These are phyloP conservation scores for Gobio gobio DNA, from an alignment of 2,113 vertebrate genomes.

Conservation along the genomic window DNA sequence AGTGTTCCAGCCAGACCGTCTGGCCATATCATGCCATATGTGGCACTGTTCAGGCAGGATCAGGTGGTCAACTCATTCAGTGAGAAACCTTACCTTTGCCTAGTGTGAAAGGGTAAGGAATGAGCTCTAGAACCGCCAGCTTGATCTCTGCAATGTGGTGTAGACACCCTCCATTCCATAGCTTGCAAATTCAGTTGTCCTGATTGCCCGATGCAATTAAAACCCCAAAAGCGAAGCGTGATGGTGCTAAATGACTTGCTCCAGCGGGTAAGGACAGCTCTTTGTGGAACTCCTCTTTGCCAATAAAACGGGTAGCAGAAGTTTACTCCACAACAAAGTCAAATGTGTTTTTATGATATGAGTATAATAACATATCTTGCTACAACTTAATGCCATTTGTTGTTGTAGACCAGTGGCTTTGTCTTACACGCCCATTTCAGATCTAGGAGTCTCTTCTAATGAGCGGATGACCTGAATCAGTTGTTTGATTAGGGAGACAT, in stretches of 20 bases:
- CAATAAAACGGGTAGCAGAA: not conserved
- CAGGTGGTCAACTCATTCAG: conserved; percentile 37
- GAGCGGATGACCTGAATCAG: not conserved
- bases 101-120: conserved; percentile 9
- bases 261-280: not conserved
- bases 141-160: not conserved
- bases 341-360: not conserved
- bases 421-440: not conserved
- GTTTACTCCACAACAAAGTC: not conserved
- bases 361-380: not conserved
- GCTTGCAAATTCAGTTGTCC: conserved; percentile 5
- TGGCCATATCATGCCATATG: conserved; percentile 72
- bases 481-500: not conserved
- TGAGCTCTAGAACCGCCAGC: not conserved
- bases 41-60: conserved; percentile 66
- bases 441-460: not conserved
- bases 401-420: conserved; percentile 1
- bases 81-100: not conserved
- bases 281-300: not conserved
- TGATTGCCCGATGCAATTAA: conserved; percentile 11
- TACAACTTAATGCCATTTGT: not conserved
- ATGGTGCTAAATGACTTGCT: not conserved
- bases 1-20: conserved; percentile 64
- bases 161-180: not conserved
- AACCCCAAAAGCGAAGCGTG: not conserved